Evolutionary conservation across 2,888 invertebrate species (phyloP), one percentile per base, ranked within the genome.

Genomic region (Zeuzera pyrina): DNA sequence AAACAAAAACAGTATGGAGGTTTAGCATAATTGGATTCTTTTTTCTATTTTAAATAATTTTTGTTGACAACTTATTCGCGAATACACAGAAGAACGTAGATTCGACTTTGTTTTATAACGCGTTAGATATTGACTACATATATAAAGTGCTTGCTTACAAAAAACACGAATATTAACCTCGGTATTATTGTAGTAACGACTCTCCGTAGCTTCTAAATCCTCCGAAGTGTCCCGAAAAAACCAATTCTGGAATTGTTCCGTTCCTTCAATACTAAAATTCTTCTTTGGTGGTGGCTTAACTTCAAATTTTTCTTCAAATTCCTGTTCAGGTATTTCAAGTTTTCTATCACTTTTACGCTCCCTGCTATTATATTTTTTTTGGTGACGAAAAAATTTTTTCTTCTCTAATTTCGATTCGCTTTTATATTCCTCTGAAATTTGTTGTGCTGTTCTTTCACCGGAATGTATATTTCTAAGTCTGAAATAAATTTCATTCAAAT

Each of bases 261-360:
- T 49, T 12, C 47, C 47, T 11, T 50, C 49, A 4, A 30, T 47
- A 32, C 55, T 62, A 1, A 38, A 14, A 31, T 45, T 49, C 2
- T 47, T 34, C 35, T 84, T 79, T 1, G 70, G 67, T 5, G 85
- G 86, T 2, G 84, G 64, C 54, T 78, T 85, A 2, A 79, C 55
- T 54, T 87, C 87, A 42, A 88, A 87, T 45, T 64, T 84, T 22
- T 84, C 85, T 57, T 87, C 87, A 34, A 88, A 88, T 35, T 88
- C 88, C 37, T 88, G 88, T 39, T 85, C 84, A 0, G 88, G 88
- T 35, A 84, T 60, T 41, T 83, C 78, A 42, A 68, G 57, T 34
- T 58, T 68, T 33, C 49, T 60, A 26, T 44, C 52, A 15, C 53
- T 57, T 24, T 46, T 54, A 2, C 4, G 25, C 12, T 25, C 25